These are phyloP conservation scores for Cromileptes altivelis DNA, from an alignment of 2,113 vertebrate species.

Conservation along the genomic window DNA sequence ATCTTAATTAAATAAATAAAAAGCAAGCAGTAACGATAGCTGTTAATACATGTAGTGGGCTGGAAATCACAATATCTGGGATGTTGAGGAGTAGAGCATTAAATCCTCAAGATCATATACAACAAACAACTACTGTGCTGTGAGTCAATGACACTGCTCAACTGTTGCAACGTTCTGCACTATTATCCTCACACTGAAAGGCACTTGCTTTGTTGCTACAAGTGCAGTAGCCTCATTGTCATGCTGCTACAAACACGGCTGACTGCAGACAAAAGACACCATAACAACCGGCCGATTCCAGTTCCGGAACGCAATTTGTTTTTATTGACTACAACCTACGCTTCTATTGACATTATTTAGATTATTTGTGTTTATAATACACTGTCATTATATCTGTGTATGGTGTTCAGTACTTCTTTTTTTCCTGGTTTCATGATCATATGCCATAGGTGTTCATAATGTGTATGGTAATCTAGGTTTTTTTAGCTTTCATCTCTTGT, in stretches of 20 bases:
- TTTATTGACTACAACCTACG: background rate
- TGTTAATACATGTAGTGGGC: background rate
- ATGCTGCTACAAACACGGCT: background rate
- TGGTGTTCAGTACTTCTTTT: background rate
- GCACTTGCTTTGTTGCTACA: background rate
- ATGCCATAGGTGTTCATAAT: background rate
- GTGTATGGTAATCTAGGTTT: background rate
- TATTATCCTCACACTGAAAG: background rate
- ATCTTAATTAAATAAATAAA: background rate
- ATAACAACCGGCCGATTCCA: background rate
- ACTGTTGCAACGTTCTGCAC: no score
- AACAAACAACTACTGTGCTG: background rate
- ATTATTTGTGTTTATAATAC: background rate
- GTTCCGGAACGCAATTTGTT: background rate
- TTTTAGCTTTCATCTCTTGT: background rate
- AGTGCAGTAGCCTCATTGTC: background rate
- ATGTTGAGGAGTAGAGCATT: background rate
- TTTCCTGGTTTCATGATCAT: background rate
- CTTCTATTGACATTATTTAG: background rate
- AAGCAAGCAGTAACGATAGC: background rate
- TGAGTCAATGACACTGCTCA: background rate
- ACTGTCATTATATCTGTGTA: background rate
- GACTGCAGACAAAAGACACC: background rate
- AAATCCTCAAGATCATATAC: background rate
- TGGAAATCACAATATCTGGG: background rate